Conservation (phyloP, 2,113 vertebrate species). For the Alaudala cheleensis region DNA sequence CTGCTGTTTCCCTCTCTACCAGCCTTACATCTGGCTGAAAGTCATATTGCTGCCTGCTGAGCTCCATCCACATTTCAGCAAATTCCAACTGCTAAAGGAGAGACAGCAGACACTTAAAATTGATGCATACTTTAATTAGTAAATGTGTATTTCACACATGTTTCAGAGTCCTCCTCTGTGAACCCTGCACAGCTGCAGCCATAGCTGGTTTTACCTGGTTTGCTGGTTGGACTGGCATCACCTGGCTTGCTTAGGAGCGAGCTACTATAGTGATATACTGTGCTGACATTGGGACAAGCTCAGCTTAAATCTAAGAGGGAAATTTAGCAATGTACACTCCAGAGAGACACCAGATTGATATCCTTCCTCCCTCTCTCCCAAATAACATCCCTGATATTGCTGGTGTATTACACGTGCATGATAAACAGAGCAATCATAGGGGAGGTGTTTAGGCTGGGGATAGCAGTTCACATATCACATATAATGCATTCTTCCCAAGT, state of each 20-base stretch:
- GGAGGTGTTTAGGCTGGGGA: neutral
- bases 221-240: neutral
- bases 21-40: neutral
- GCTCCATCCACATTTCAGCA: neutral
- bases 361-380: neutral
- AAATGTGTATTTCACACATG: neutral
- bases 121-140: neutral
- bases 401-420: neutral
- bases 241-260: neutral
- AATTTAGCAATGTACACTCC: neutral
- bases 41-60: neutral
- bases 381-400: neutral
- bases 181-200: neutral
- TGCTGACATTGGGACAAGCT: rapidly evolving
- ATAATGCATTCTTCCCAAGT: neutral
- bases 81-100: neutral
- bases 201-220: neutral
- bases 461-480: neutral
- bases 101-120: neutral
- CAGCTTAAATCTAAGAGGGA: neutral
- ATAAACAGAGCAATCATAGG: neutral
- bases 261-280: neutral
- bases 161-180: neutral
- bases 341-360: neutral
- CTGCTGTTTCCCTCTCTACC: neutral